phyloP scores from a whole-genome alignment of 1,140 invertebrate genomes.

The Tribolium madens region DNA sequence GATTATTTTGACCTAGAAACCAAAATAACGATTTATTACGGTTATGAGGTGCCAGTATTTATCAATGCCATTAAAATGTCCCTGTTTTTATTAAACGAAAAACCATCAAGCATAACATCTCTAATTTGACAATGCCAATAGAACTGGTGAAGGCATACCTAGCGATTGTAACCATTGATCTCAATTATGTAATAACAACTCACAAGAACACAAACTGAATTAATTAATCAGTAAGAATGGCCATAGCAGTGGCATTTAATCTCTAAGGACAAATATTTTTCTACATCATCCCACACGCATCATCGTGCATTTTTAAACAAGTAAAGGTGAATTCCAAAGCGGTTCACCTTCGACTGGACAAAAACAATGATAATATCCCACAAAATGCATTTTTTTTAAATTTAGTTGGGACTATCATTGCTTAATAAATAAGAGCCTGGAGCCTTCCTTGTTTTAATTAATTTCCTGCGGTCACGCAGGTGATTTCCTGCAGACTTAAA shows the following conservation, averaged over 20 bases:
- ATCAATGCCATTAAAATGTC: background rate
- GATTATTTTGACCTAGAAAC: background rate
- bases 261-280: background rate
- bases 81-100: background rate
- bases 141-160: background rate
- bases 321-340: background rate
- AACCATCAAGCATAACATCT: background rate
- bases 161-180: background rate
- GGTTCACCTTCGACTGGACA: background rate
- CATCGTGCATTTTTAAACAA: background rate
- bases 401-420: background rate
- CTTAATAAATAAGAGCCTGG: background rate
- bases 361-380: background rate
- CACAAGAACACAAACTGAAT: background rate
- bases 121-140: background rate
- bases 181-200: background rate
- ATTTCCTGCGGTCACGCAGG: constrained; percentile 9
- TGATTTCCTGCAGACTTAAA: background rate
- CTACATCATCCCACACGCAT: background rate
- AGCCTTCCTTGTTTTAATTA: background rate
- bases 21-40: background rate
- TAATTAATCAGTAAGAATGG: background rate
- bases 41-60: background rate
- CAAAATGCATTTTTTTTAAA: background rate
- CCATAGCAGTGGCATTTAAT: too few relatives aligned